Base-by-base conservation (phyloP, 2,797 vertebrate genomes). In the Gymnothorax reevesii region DNA sequence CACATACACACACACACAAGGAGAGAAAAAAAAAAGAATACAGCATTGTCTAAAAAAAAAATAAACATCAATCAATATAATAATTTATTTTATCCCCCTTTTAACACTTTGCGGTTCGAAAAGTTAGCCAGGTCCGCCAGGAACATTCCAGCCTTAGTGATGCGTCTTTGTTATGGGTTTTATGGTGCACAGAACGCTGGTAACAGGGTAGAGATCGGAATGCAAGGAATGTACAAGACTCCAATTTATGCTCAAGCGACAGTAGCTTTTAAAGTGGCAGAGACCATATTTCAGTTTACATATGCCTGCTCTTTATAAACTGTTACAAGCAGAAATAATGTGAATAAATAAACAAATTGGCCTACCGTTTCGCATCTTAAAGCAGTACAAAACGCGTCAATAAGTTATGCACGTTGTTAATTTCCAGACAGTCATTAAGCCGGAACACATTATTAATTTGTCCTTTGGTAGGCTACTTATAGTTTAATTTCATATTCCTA, bases 191-290 rank as follows among this genome's bases (percentile, higher is more conserved):
- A 83, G 88, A 93, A 69, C 91, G 92, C 93, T 92, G 87, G 93
- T 92, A 89, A 92, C 90, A 89, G 89, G 94, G 92, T 89, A 91
- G 88, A 88, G 91, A 90, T 91, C 95, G 93, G 97, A 97, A 98
- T 97, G 93, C 89, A 82, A 92, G 94, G 97, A 98, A 98, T 98
- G 96, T 94, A 89, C 90, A 92, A 95, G 92, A 91, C 94, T 95
- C 89, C 91, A 88, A 94, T 95, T 96, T 95, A 95, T 93, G 95
- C 93, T 95, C 93, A 93, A 92, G 94, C 91, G 92, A 92, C 90
- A 86, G 91, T 92, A 91, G 90, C 88, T 90, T 92, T 91, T 91
- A 88, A 83, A 93, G 89, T 83, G 89, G 90, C 86, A 88, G 91
- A 88, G 62, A 87, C 89, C 89, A 87, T 91, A 86, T 91, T 89